Percentiles rank a stretch among this genome's conserved stretches.
Evolutionary conservation across 2,113 vertebrate species (phyloP).

Genomic region (Conger conger): DNA sequence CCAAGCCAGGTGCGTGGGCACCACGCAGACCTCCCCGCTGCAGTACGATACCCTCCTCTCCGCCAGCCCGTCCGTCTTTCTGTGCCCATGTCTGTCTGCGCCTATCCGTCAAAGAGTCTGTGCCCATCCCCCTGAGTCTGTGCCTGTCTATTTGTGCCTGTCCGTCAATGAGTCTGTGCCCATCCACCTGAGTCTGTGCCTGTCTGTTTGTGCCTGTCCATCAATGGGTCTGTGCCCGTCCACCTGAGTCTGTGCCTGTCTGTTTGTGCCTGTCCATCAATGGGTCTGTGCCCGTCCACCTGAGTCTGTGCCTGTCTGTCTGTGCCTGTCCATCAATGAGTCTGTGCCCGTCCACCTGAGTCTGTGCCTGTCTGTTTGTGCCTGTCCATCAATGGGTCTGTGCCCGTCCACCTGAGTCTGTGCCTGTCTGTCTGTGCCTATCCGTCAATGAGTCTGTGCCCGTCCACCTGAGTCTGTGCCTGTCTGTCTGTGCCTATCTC

Average conservation of each 20-base stretch:
- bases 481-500: neutral
- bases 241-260: neutral
- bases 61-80: conserved; percentile 42
- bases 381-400: no score
- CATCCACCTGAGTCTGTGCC: conserved; percentile 11
- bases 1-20: conserved; percentile 89
- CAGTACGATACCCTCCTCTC: conserved; percentile 73
- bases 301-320: neutral
- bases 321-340: neutral
- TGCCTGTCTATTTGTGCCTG: conserved; percentile 44
- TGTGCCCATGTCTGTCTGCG: no score
- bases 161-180: conserved; percentile 22
- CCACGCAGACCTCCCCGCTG: conserved; percentile 65
- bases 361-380: neutral
- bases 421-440: no score
- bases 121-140: conserved; percentile 40
- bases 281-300: conserved; percentile 42
- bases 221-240: conserved; percentile 31
- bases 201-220: conserved; percentile 42
- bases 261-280: neutral
- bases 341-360: neutral
- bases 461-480: neutral
- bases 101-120: neutral
- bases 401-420: no score
- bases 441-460: neutral